Evolutionary conservation across 2,113 vertebrate species (phyloP).

Genomic region (Caranx melampygus): DNA sequence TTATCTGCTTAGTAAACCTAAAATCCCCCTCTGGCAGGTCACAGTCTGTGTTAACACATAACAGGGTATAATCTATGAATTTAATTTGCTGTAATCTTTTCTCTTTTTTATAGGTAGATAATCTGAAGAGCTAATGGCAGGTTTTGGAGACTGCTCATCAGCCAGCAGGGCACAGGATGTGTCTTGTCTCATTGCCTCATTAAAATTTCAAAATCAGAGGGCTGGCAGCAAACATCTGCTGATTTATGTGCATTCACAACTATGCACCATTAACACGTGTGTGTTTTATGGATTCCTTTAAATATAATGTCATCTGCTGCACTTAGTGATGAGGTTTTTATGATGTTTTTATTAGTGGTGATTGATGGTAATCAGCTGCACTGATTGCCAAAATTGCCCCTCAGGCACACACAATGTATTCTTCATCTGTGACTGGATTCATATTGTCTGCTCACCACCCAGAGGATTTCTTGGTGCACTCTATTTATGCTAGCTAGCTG

Average conservation of each 20-base stretch:
- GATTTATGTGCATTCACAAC: constrained; percentile 27
- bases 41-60: constrained; percentile 39
- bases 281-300: constrained; percentile 2
- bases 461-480: constrained; percentile 62
- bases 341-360: constrained; percentile 8
- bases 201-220: constrained; percentile 40
- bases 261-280: constrained; percentile 10
- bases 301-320: neutral
- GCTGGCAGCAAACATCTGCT: constrained; percentile 37
- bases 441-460: constrained; percentile 22
- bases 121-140: constrained; percentile 45
- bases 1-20: constrained; percentile 50
- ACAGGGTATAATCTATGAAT: constrained; percentile 54
- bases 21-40: constrained; percentile 50
- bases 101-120: constrained; percentile 51
- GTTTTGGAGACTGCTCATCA: constrained; percentile 51
- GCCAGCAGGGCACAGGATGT: constrained; percentile 16
- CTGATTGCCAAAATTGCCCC: neutral
- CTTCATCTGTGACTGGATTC: constrained; percentile 36
- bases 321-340: neutral
- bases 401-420: constrained; percentile 22
- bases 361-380: constrained; percentile 2
- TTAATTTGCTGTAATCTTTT: constrained; percentile 59
- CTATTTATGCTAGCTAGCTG: constrained; percentile 75
- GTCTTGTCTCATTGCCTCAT: constrained; percentile 20